These are phyloP conservation scores for Pasiphila rectangulata DNA, from an alignment of 2,888 invertebrate genomes.

Conservation along the genomic window DNA sequence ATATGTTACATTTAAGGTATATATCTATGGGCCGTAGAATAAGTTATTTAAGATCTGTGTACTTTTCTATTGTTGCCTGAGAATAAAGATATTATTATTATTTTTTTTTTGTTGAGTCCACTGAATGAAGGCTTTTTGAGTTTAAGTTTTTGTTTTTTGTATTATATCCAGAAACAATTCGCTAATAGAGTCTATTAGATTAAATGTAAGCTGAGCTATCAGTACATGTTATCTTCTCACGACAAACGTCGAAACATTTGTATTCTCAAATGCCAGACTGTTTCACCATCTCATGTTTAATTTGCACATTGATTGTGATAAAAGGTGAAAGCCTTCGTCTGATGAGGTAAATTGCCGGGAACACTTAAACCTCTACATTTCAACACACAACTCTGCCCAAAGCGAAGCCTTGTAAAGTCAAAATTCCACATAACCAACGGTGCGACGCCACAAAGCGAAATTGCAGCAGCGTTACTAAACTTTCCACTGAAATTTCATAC, in stretches of 20 bases:
- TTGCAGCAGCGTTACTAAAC: conserved; percentile 33
- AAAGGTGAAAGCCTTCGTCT: background rate
- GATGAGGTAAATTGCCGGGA: conserved; percentile 20
- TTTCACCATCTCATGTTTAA: conserved; percentile 24
- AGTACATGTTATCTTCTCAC: conserved; percentile 22
- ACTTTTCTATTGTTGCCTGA: too few relatives aligned
- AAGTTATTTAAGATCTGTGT: too few relatives aligned
- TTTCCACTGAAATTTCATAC: conserved; percentile 30
- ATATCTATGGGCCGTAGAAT: too few relatives aligned
- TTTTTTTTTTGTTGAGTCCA: too few relatives aligned
- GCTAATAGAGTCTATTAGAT: conserved; percentile 1
- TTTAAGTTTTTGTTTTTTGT: background rate
- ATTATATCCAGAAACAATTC: background rate
- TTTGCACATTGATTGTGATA: background rate
- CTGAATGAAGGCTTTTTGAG: too few relatives aligned
- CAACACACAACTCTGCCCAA: background rate
- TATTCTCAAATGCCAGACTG: conserved; percentile 18
- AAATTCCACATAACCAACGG: conserved; percentile 49
- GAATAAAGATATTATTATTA: too few relatives aligned
- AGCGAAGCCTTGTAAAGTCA: conserved; percentile 37
- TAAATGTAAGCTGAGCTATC: conserved; percentile 8
- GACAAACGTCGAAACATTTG: conserved; percentile 22
- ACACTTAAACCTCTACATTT: background rate
- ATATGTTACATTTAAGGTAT: too few relatives aligned
- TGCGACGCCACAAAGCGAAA: conserved; percentile 57